These are phyloP conservation scores for Glaucopsyche alexis DNA, from an alignment of 2,888 invertebrate species.

Conservation along the genomic window DNA sequence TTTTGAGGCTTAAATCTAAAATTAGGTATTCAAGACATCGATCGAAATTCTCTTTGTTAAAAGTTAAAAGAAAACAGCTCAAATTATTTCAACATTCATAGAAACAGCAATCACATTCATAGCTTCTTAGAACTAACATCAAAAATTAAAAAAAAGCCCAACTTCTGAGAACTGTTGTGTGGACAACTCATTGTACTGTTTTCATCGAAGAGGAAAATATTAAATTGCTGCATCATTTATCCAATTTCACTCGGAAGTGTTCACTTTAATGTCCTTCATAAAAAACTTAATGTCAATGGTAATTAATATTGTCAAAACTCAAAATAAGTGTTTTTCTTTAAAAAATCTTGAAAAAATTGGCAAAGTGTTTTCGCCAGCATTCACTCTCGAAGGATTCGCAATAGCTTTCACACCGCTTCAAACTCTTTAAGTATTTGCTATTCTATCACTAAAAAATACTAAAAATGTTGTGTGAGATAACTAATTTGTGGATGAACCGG, in stretches of 20 bases:
- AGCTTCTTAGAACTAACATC: not conserved
- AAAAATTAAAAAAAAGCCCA: not conserved
- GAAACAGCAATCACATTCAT: not conserved
- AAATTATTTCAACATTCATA: not conserved
- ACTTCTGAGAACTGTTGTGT: slow-evolving; percentile 34
- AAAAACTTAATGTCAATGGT: not conserved
- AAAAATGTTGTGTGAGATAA: too few species aligned
- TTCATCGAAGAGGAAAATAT: slow-evolving; percentile 45
- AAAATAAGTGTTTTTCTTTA: not conserved
- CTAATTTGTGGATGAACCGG: too few species aligned
- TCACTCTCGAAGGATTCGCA: not conserved
- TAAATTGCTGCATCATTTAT: slow-evolving; percentile 39
- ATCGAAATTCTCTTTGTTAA: too few species aligned
- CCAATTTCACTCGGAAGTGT: slow-evolving; percentile 47
- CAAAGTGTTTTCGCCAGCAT: not conserved
- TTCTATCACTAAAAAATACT: too few species aligned
- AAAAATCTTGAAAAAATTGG: not conserved
- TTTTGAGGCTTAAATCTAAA: too few species aligned
- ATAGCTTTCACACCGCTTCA: too few species aligned
- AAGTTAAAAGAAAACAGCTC: too few species aligned
- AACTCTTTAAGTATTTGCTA: too few species aligned
- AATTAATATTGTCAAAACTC: not conserved
- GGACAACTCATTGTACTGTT: slow-evolving; percentile 51
- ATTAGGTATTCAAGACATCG: too few species aligned
- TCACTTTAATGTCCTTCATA: slow-evolving; percentile 20